phyloP scores from a whole-genome alignment of 2,888 invertebrate genomes.

The Megastigmus dorsalis region DNA sequence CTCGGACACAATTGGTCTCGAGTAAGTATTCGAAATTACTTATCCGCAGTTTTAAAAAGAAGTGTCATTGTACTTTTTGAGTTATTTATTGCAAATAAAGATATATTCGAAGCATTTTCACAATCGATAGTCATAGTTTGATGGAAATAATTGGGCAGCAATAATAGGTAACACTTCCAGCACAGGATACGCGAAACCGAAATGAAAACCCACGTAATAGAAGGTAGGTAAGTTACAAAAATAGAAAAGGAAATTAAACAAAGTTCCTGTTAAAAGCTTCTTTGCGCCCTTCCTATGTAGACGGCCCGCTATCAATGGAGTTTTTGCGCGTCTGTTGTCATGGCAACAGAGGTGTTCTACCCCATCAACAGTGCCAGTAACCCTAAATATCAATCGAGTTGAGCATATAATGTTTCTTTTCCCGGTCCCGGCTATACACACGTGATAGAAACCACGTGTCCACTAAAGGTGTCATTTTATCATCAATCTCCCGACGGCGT shows the following conservation, averaged over 20 bases:
- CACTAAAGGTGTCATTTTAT: neutral
- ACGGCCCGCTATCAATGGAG: slow-evolving; percentile 63
- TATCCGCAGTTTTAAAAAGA: no score
- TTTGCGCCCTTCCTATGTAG: slow-evolving; percentile 36
- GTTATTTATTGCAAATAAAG: no score
- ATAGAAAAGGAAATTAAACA: neutral
- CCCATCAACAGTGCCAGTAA: slow-evolving; percentile 57
- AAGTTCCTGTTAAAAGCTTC: slow-evolving; percentile 24
- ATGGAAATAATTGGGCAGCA: neutral
- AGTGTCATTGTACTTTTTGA: no score
- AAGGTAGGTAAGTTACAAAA: neutral
- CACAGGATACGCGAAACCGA: neutral
- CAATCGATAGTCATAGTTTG: neutral
- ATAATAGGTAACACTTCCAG: neutral
- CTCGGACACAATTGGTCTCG: neutral
- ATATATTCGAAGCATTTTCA: neutral
- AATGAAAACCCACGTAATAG: neutral
- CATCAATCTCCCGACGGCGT: neutral
- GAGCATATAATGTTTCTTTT: slow-evolving; percentile 6
- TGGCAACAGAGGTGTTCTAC: slow-evolving; percentile 62
- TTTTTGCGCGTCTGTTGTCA: slow-evolving; percentile 70
- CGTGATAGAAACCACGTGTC: slow-evolving; percentile 1
- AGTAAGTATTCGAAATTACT: no score
- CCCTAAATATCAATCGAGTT: slow-evolving; percentile 55
- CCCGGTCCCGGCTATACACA: neutral